Conservation (phyloP, 23 tunicate genomes). For the Corella eumyota region DNA sequence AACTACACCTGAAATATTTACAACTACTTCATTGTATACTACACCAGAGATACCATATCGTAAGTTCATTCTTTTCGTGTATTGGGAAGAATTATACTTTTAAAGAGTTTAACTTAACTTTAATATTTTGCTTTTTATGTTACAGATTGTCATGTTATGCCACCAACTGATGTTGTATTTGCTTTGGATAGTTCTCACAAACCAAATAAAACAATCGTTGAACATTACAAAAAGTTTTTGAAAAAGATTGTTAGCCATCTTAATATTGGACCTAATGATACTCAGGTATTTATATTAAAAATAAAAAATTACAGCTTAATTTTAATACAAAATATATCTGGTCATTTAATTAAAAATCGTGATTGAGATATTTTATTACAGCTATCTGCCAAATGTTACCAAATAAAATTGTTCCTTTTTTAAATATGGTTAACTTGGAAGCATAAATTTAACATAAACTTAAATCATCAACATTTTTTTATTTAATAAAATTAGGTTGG, state of each 20-base stretch:
- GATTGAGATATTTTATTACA: too few species aligned
- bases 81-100: not conserved
- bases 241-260: not conserved
- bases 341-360: not conserved
- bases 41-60: too few species aligned
- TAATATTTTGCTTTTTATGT: not conserved
- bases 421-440: too few species aligned
- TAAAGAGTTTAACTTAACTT: not conserved
- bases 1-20: too few species aligned
- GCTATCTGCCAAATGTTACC: too few species aligned
- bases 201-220: not conserved
- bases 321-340: not conserved
- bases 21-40: too few species aligned
- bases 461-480: too few species aligned
- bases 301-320: not conserved
- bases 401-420: too few species aligned
- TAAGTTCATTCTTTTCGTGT: too few species aligned
- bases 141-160: conserved; percentile 8
- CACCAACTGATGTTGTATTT: conserved; percentile 15
- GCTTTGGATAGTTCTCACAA: conserved; percentile 4
- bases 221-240: conserved; percentile 2
- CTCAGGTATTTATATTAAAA: conserved; percentile 11
- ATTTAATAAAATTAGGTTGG: too few species aligned
- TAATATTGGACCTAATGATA: conserved; percentile 16
- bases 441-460: too few species aligned